Percentiles rank a stretch among this genome's conserved stretches.
Conservation (phyloP, 2,797 vertebrate genomes). For the Tadarida brasiliensis region DNA sequence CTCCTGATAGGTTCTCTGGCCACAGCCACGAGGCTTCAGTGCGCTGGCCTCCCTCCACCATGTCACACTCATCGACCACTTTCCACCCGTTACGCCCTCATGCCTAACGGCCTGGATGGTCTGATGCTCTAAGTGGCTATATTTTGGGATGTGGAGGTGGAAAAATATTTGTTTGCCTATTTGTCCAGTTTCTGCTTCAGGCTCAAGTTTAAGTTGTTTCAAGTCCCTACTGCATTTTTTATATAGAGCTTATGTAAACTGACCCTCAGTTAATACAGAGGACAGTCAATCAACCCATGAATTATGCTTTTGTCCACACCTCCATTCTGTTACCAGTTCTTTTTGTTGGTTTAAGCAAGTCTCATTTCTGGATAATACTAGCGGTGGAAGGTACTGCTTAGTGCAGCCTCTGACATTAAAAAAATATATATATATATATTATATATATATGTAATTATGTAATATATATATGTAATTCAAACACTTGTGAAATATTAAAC, state of each 20-base stretch:
- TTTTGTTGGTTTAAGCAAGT: slow-evolving; percentile 53
- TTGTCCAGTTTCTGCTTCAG: slow-evolving; percentile 71
- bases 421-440: not conserved
- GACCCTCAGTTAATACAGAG: slow-evolving; percentile 20
- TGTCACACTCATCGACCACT: slow-evolving; percentile 62
- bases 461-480: not conserved
- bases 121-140: slow-evolving; percentile 71
- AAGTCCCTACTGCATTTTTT: slow-evolving; percentile 58
- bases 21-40: slow-evolving; percentile 52
- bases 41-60: slow-evolving; percentile 67
- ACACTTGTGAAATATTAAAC: slow-evolving; percentile 35
- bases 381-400: not conserved
- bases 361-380: slow-evolving; percentile 31
- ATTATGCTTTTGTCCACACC: slow-evolving; percentile 44
- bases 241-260: slow-evolving; percentile 53
- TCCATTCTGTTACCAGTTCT: not conserved
- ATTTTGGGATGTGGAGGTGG: slow-evolving; percentile 70
- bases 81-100: slow-evolving; percentile 24
- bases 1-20: slow-evolving; percentile 66
- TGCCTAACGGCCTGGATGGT: slow-evolving; percentile 68
- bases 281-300: slow-evolving; percentile 41
- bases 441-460: not conserved
- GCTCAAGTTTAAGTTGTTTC: slow-evolving; percentile 72
- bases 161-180: slow-evolving; percentile 76
- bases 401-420: not conserved